phyloP scores from a whole-genome alignment of 1,140 invertebrate species.

The Drosophila guanche region DNA sequence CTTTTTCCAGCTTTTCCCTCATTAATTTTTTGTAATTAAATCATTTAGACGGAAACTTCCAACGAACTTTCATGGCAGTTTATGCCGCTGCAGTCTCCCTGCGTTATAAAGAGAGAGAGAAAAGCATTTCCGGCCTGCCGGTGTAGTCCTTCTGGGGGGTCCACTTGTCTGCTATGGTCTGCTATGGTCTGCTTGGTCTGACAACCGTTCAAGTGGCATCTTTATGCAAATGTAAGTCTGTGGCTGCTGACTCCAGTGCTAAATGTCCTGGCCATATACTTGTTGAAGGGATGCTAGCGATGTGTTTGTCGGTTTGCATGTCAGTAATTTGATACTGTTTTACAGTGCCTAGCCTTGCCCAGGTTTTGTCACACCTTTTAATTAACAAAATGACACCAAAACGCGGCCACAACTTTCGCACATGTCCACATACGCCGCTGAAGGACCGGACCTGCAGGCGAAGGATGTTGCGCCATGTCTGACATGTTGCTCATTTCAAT shows the following conservation, averaged over 20 bases:
- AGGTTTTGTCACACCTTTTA: slow-evolving; percentile 65
- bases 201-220: slow-evolving; percentile 31
- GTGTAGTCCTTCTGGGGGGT: slow-evolving; percentile 21
- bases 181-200: slow-evolving; percentile 35
- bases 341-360: neutral
- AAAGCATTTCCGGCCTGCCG: slow-evolving; percentile 20
- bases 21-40: neutral
- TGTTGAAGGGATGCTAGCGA: slow-evolving; percentile 22
- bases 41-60: neutral
- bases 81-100: neutral
- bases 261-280: slow-evolving; percentile 36
- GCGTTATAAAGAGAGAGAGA: neutral
- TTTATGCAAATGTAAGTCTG: slow-evolving; percentile 59
- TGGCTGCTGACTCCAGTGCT: neutral
- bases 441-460: too few species aligned
- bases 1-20: too few species aligned
- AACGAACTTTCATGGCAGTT: neutral
- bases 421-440: slow-evolving; percentile 9
- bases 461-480: neutral
- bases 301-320: slow-evolving; percentile 14
- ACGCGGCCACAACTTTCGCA: slow-evolving; percentile 7
- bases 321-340: slow-evolving; percentile 51
- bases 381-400: slow-evolving; percentile 61
- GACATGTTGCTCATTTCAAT: slow-evolving; percentile 37
- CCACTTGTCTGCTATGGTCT: slow-evolving; percentile 22